A percentile compares a stretch with the other conserved stretches of the same genome.
Conservation (phyloP, 2,888 invertebrate species). For the Apeira syringaria region DNA sequence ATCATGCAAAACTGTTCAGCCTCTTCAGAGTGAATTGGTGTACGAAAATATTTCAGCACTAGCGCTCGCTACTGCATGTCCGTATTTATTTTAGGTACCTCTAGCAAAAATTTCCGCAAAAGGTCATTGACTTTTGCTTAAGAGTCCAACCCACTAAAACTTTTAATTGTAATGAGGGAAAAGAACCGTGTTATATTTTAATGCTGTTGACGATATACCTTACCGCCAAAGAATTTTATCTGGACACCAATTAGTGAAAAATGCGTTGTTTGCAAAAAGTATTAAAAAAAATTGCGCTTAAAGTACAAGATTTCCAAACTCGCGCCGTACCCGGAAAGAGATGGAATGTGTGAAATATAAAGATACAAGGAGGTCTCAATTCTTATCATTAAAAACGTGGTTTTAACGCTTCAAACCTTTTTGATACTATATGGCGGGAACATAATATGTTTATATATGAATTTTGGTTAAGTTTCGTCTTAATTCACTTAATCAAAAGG, state of each 20-base stretch:
- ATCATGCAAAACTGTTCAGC: no score
- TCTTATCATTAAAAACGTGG: no score
- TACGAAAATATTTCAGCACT: no score
- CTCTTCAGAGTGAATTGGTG: no score
- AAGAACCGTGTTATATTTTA: conserved; percentile 30
- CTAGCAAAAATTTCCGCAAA: conserved; percentile 32
- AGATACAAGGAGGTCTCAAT: no score
- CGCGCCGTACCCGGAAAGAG: conserved; percentile 13
- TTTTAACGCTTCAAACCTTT: no score
- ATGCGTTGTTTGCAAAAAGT: conserved; percentile 31
- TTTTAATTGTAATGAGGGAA: conserved; percentile 35
- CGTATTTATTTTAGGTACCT: conserved; percentile 5
- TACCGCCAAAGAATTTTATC: conserved; percentile 46
- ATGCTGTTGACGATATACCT: conserved; percentile 21
- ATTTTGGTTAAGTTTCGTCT: no score
- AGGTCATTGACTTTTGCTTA: conserved; percentile 32
- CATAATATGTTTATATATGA: no score
- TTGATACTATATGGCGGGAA: no score
- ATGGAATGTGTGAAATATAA: no score
- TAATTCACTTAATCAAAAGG: no score
- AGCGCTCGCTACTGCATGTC: no score
- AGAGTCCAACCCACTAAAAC: conserved; percentile 17
- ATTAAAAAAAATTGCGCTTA: conserved; percentile 13
- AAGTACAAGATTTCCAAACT: conserved; percentile 18
- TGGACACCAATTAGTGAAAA: conserved; percentile 45